These are phyloP conservation scores for Anas platyrhynchos DNA, from an alignment of 2,113 vertebrate species.

Conservation along the genomic window DNA sequence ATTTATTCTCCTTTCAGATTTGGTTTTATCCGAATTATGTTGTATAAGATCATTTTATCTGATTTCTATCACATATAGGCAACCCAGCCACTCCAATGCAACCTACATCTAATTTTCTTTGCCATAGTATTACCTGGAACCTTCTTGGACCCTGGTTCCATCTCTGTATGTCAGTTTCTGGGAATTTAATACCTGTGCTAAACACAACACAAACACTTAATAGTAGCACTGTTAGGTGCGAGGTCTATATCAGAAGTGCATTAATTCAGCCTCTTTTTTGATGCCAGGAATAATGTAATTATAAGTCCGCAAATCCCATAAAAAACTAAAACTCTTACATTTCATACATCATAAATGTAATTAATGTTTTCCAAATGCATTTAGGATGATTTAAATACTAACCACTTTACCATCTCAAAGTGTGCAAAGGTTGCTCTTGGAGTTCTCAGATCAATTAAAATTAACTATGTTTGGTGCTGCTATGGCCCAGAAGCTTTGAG, in stretches of 20 bases:
- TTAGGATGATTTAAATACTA: neutral
- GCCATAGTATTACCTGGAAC: neutral
- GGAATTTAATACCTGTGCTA: neutral
- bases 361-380: neutral
- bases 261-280: neutral
- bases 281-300: neutral
- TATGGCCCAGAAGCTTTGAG: neutral
- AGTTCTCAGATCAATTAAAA: slow-evolving; percentile 13
- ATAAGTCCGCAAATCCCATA: neutral
- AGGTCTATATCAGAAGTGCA: neutral
- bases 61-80: neutral
- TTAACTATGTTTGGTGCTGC: neutral
- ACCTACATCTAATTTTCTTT: neutral
- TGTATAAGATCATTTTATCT: neutral
- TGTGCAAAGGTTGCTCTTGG: neutral
- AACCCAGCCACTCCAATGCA: neutral
- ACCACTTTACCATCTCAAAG: neutral
- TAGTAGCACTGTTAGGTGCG: neutral
- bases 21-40: neutral
- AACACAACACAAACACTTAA: neutral
- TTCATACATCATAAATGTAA: neutral
- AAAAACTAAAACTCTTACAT: neutral
- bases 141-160: neutral
- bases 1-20: neutral
- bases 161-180: neutral